phyloP scores from a whole-genome alignment of 2,888 invertebrate genomes.

The Nowickia ferox region DNA sequence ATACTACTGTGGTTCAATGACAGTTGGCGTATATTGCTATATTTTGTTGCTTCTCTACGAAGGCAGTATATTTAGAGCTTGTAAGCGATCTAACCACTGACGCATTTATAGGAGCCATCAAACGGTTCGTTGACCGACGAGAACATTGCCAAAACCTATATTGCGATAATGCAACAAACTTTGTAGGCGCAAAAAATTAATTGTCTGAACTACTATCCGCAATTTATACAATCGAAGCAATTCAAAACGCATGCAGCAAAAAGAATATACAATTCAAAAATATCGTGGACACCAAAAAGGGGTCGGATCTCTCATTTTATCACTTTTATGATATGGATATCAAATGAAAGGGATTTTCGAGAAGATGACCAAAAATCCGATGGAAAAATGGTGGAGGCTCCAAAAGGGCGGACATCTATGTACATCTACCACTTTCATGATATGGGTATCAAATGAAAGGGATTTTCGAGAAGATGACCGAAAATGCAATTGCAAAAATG shows the following conservation, averaged over 20 bases:
- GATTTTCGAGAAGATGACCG: no score
- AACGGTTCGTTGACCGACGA: constrained; percentile 36
- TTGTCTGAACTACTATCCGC: constrained; percentile 1
- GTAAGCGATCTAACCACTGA: constrained; percentile 54
- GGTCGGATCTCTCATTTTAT: no score
- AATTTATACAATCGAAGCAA: neutral
- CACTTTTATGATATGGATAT: no score
- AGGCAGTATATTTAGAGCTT: constrained; percentile 44
- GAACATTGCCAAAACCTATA: no score
- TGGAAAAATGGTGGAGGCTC: no score
- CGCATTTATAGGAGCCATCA: constrained; percentile 12
- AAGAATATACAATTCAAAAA: constrained; percentile 21
- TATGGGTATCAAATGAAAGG: no score
- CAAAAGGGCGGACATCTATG: no score
- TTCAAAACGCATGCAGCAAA: constrained; percentile 9
- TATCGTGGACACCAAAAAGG: no score
- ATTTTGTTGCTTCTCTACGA: constrained; percentile 42
- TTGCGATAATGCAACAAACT: constrained; percentile 19
- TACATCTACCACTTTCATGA: no score
- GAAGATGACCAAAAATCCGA: no score
- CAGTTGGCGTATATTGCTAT: constrained; percentile 24
- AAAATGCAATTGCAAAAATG: no score
- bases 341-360: no score
- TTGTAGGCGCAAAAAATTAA: constrained; percentile 43
- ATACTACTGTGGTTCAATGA: constrained; percentile 45